Evolutionary conservation across 2,797 vertebrate genomes (phyloP), one percentile per base, ranked within the genome.

Genomic region (Onychomys arenicola): DNA sequence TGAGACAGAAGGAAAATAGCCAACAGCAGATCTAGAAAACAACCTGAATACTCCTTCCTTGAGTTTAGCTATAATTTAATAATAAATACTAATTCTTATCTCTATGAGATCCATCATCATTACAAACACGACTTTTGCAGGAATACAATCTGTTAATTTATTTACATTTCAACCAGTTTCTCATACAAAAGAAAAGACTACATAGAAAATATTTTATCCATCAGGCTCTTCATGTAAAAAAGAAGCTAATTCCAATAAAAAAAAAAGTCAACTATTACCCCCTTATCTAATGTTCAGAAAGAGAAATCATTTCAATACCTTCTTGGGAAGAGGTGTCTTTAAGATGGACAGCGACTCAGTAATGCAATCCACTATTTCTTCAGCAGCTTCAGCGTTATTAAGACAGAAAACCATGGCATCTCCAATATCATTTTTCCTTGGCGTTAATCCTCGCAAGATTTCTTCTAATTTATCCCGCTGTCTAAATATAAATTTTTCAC

Each of bases 381-480:
- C 99, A 57, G 99, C 99, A 89, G 99, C 99, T 97, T 99, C 99
- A 0, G 99, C 99, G 12, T 99, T 99, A 96, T 99, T 99, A 61
- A 99, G 99, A 97, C 99, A 99, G 98, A 99, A 99, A 98, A 99
- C 98, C 99, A 99, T 99, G 83, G 99, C 99, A 37, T 99, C 99
- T 2, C 99, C 99, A 75, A 99, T 99, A 95, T 99, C 99, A 7
- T 99, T 99, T 97, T 99, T 99, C 97, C 99, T 99, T 92, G 99
- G 99, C 2, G 99, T 99, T 98, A 99, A 98, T 52, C 99, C 99
- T 82, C 99, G 99, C 23, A 99, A 98, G 95, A 99, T 99, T 98
- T 99, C 99, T 98, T 99, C 99, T 76, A 99, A 98, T 98, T 99
- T 99, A 98, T 99, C 99, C 75, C 99, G 99, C 98, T 99, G 99